Base-by-base conservation (phyloP, 2,888 invertebrate genomes). In the Coleophora flavipennella region DNA sequence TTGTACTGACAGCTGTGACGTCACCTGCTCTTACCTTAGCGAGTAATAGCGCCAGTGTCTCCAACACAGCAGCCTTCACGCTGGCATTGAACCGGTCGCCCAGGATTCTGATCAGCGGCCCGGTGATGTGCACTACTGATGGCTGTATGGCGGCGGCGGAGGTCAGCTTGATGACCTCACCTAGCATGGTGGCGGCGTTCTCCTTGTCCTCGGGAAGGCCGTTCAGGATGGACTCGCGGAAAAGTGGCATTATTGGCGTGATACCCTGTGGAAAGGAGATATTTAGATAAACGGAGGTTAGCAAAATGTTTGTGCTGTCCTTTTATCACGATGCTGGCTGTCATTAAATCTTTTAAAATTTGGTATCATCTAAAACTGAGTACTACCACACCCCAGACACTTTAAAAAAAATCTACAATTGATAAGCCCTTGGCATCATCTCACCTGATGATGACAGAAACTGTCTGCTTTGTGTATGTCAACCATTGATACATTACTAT, bases 81-180 rank as follows among this genome's bases (percentile, higher is more conserved):
- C 92, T 95, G 60, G 94, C 91, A 60, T 93, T 94, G 77, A 97
- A 99, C 44, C 98, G 88, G 75, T 97, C 97, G 8, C 99, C 99
- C 38, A 99, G 89, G 69, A 99, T 97, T 59, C 99, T 90, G 79
- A 99, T 99, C 46, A 99, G 87, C 0, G 99, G 99, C 1, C 99
- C 99, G 3, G 99, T 99, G 58, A 99, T 96, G 68, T 96, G 94
- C 45, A 99, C 94, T 3, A 99, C 98, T 36, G 97, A 97, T 0
- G 97, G 94, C 71, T 97, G 96, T 41, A 99, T 81, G 4, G 97
- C 95, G 38, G 91, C 87, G 0, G 97, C 89, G 49, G 92, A 94
- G 6, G 97, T 96, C 43, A 94, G 80, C 59, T 87, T 88, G 62
- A 97, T 95, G 11, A 95, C 89, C 67, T 91, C 90, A 38, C 93